phyloP scores from a whole-genome alignment of 2,113 vertebrate genomes.

The Otocyon megalotis region DNA sequence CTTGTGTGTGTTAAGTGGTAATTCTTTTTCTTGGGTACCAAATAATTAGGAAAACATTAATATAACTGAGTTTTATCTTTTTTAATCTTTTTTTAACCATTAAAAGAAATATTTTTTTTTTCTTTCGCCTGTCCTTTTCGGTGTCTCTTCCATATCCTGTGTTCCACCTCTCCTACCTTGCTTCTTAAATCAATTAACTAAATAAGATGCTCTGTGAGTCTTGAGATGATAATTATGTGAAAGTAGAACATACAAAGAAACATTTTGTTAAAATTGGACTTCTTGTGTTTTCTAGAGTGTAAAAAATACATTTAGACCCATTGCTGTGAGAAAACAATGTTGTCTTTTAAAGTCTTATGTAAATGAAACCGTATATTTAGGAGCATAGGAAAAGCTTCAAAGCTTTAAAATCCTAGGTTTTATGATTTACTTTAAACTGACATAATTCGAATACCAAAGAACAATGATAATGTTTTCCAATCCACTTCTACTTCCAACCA shows the following conservation, averaged over 20 bases:
- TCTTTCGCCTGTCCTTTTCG: background rate
- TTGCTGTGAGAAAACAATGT: background rate
- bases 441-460: background rate
- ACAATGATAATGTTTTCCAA: background rate
- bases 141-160: background rate
- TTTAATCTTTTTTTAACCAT: background rate
- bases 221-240: background rate
- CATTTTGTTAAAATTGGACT: background rate
- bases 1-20: background rate
- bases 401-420: background rate
- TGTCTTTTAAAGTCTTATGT: background rate
- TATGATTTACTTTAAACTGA: constrained; percentile 2
- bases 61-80: background rate
- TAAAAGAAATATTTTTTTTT: background rate
- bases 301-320: background rate
- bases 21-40: background rate
- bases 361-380: background rate
- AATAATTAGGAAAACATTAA: background rate
- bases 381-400: background rate
- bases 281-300: background rate
- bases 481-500: background rate
- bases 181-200: background rate
- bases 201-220: background rate
- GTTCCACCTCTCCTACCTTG: background rate
- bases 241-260: background rate